Percentiles rank a stretch among this genome's conserved stretches.
Conservation (phyloP, 2,888 invertebrate genomes). For the Eilema griseolum region DNA sequence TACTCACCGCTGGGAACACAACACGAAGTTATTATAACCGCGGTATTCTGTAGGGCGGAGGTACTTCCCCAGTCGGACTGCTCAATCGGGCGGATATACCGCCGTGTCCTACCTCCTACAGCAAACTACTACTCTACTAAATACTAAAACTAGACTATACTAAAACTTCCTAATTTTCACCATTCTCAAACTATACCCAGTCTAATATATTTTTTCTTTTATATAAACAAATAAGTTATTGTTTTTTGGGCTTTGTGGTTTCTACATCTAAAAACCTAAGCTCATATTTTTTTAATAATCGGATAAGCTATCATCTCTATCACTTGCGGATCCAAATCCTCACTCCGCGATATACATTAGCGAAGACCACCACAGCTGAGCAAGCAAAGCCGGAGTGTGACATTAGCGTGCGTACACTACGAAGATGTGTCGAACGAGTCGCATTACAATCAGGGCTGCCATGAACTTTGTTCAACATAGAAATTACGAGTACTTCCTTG, state of each 20-base stretch:
- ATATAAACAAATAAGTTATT: no score
- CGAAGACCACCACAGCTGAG: constrained; percentile 48
- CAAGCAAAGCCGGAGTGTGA: constrained; percentile 37
- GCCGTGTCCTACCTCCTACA: no score
- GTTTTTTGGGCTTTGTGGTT: background rate
- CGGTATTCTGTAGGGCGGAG: no score
- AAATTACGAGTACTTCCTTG: background rate
- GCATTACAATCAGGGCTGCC: constrained; percentile 47
- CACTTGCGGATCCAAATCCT: constrained; percentile 19
- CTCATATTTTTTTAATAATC: background rate
- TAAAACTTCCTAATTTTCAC: no score
- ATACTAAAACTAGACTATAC: no score
- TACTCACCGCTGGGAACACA: no score
- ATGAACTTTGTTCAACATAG: background rate
- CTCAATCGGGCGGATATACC: no score
- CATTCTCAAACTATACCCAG: no score
- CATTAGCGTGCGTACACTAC: constrained; percentile 41
- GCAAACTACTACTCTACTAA: no score
- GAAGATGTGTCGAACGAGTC: constrained; percentile 31
- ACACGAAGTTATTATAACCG: no score
- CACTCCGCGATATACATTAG: constrained; percentile 15
- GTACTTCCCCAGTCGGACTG: no score
- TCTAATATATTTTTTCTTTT: no score
- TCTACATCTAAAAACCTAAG: background rate
- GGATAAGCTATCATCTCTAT: background rate